These are phyloP conservation scores for Coccyzus lansbergi DNA, from an alignment of 2,797 vertebrate genomes.

Conservation along the genomic window DNA sequence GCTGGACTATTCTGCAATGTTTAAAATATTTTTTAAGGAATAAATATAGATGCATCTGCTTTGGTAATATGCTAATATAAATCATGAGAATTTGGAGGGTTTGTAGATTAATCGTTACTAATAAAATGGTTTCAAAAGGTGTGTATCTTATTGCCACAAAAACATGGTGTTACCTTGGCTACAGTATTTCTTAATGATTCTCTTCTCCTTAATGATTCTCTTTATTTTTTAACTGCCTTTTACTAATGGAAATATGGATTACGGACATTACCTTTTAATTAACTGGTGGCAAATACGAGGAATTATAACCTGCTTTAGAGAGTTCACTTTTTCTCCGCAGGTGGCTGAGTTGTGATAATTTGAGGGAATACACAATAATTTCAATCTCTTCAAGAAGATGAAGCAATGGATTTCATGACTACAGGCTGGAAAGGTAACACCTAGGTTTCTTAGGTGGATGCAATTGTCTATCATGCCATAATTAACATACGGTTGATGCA, in stretches of 20 bases:
- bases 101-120: not conserved
- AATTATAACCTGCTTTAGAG: not conserved
- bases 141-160: not conserved
- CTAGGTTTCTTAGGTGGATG: not conserved
- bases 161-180: not conserved
- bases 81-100: too few relatives aligned
- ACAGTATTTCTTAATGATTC: conserved; percentile 13
- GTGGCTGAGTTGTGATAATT: not conserved
- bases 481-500: not conserved
- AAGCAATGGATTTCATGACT: not conserved
- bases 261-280: not conserved
- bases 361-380: not conserved
- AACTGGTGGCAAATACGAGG: not conserved
- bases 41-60: not conserved
- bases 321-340: not conserved
- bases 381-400: not conserved
- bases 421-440: not conserved
- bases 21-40: not conserved
- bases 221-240: conserved; percentile 17
- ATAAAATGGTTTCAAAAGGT: not conserved
- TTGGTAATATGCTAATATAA: not conserved
- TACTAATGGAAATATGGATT: not conserved
- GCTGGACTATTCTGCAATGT: not conserved
- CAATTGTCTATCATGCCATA: not conserved
- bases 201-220: not conserved